Evolutionary conservation across 2,797 vertebrate species (phyloP).

Genomic region (Brachyrhaphis roseni): DNA sequence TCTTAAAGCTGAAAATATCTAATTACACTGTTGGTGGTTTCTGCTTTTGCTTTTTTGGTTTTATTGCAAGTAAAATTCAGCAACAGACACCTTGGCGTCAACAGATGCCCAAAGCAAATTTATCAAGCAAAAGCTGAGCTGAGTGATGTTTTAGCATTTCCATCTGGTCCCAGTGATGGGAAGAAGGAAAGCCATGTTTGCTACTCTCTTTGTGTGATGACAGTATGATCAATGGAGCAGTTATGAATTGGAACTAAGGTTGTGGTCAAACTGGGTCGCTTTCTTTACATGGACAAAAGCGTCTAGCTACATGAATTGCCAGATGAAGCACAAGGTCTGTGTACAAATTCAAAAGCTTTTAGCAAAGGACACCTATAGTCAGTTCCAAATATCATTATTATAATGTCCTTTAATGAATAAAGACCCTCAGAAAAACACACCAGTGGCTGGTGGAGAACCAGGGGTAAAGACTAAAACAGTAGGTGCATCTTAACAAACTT

Average conservation of each 20-base stretch:
- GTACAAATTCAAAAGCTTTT: slow-evolving; percentile 21
- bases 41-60: background rate
- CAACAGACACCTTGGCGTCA: background rate
- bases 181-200: slow-evolving; percentile 29
- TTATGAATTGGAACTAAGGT: slow-evolving; percentile 38
- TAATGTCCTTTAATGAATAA: background rate
- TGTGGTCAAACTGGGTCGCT: slow-evolving; percentile 28
- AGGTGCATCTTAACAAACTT: background rate
- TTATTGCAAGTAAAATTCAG: slow-evolving; percentile 1
- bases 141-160: slow-evolving; percentile 44
- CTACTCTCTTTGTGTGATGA: slow-evolving; percentile 31
- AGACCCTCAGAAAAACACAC: background rate
- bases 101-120: slow-evolving; percentile 22
- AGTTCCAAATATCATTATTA: background rate
- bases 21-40: background rate
- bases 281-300: slow-evolving; percentile 20
- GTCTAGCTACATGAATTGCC: slow-evolving; percentile 3
- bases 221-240: slow-evolving; percentile 18
- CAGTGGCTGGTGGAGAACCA: background rate
- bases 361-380: slow-evolving; percentile 2
- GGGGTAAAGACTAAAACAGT: background rate
- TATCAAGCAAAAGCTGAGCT: slow-evolving; percentile 33
- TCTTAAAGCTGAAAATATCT: slow-evolving; percentile 11
- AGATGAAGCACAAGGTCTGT: slow-evolving; percentile 5
- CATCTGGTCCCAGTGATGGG: slow-evolving; percentile 33